A percentile compares a stretch with the other conserved stretches of the same genome.
These are phyloP conservation scores for Brachionus asplanchnoidis DNA, from an alignment of 1,140 invertebrate species.

Conservation along the genomic window DNA sequence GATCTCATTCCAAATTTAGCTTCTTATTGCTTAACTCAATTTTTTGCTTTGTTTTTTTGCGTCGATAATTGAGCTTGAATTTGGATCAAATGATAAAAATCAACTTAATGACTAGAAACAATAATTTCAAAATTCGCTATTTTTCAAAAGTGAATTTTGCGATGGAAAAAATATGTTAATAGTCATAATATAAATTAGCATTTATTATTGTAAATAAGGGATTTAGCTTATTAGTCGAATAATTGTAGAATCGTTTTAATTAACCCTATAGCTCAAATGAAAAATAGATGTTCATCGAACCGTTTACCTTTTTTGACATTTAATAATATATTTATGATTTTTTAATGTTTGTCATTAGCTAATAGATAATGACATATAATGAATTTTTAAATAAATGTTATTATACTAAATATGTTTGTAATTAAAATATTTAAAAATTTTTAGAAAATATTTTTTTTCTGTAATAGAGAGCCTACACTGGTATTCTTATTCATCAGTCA, in stretches of 20 bases:
- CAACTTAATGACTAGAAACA: not conserved
- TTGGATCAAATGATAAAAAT: not conserved
- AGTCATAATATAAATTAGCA: not conserved
- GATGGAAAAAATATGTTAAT: not conserved
- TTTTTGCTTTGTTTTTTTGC: not conserved
- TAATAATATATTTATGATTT: not conserved
- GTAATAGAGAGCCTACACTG: no score
- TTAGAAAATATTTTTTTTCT: no score
- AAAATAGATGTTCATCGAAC: not conserved
- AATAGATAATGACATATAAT: not conserved
- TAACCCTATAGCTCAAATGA: not conserved
- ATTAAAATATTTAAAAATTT: no score
- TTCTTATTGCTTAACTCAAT: not conserved
- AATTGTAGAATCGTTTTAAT: not conserved
- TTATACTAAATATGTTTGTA: no score
- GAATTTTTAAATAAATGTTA: not conserved
- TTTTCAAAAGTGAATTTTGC: not conserved
- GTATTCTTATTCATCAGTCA: no score
- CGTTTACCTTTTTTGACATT: not conserved
- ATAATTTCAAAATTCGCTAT: not conserved
- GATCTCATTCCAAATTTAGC: not conserved
- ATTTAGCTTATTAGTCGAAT: not conserved
- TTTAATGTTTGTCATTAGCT: not conserved
- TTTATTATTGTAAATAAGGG: not conserved
- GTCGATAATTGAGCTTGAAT: not conserved